Base-by-base conservation (phyloP, 1,140 invertebrate species). In the Tenebrio molitor region DNA sequence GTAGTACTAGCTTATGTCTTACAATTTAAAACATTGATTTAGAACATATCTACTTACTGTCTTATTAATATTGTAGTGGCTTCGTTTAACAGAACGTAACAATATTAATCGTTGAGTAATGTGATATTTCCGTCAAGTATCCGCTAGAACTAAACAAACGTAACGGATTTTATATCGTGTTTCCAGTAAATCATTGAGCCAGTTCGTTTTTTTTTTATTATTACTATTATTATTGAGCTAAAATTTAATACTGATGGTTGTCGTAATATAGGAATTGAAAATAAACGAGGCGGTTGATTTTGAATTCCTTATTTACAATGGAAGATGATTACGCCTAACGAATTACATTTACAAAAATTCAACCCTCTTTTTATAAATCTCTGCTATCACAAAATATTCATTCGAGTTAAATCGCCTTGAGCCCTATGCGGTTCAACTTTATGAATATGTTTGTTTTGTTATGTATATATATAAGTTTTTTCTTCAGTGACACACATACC, bases 21-120 rank as follows among this genome's bases (percentile, higher is more conserved):
- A 71, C 66, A 74, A 39, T 68, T 69, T 79, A 77, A 78, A 75
- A 79, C 77, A 79, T 76, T 76, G 77, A 79, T 76, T 75, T 77
- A 74, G 66, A 75, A 77, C 74, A 74, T 75, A 53, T 76, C 29
- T 75, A 71, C 71, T 67, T 66, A 63, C 29, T 69, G 69, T 66
- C 34, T 50, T 73, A 72, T 64, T 62, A 65, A 62, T 71, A 69
- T 72, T 68, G 16, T 36, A 33, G 14, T 69, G n/a, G 25, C n/a
- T 44, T 68, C 19, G 5, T 46, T 8, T 46, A 36, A 29, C 14
- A 68, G 29, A 68, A 68, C 53, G 21, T 41, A 66, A 36, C 21
- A 66, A 66, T 44, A 66, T 66, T 34, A 63, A 63, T 34, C 42
- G n/a, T 36, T 39, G 21, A n/a, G 64, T 66, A 36, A n/a, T 44